phyloP scores from a whole-genome alignment of 2,888 invertebrate genomes.

The Odontothrips loti region DNA sequence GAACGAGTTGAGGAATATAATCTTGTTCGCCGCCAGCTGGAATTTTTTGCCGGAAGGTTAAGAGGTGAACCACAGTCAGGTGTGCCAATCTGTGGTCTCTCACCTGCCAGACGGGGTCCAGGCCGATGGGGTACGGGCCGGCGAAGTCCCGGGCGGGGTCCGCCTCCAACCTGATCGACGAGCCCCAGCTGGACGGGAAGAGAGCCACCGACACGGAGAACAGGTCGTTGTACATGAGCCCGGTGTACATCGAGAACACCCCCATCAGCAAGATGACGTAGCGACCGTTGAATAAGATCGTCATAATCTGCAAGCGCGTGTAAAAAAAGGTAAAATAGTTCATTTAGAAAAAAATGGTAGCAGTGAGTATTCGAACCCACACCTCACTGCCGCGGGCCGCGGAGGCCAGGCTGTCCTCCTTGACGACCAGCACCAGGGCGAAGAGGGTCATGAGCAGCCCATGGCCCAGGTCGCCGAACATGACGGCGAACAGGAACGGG shows the following conservation, averaged over 20 bases:
- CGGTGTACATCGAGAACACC: slow-evolving; percentile 68
- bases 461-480: slow-evolving; percentile 75
- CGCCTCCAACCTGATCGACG: slow-evolving; percentile 60
- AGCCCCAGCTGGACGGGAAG: no score
- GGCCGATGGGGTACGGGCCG: slow-evolving; percentile 63
- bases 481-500: slow-evolving; percentile 72
- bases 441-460: slow-evolving; percentile 64
- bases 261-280: slow-evolving; percentile 73
- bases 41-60: no score
- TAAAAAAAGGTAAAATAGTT: no score
- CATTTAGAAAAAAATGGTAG: no score
- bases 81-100: no score
- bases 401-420: slow-evolving; percentile 60
- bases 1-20: slow-evolving; percentile 67
- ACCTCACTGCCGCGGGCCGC: no score
- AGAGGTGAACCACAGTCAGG: no score
- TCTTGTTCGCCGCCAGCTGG: slow-evolving; percentile 60
- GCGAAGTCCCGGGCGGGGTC: slow-evolving; percentile 51
- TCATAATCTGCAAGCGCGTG: slow-evolving; percentile 67
- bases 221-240: slow-evolving; percentile 68
- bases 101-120: slow-evolving; percentile 67
- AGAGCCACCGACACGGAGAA: slow-evolving; percentile 67
- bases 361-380: no score
- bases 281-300: slow-evolving; percentile 67
- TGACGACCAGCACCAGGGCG: no score